Percentiles rank a stretch among this genome's conserved stretches.
These are phyloP conservation scores for Oxyura jamaicensis DNA, from an alignment of 2,113 vertebrate genomes.

Conservation along the genomic window DNA sequence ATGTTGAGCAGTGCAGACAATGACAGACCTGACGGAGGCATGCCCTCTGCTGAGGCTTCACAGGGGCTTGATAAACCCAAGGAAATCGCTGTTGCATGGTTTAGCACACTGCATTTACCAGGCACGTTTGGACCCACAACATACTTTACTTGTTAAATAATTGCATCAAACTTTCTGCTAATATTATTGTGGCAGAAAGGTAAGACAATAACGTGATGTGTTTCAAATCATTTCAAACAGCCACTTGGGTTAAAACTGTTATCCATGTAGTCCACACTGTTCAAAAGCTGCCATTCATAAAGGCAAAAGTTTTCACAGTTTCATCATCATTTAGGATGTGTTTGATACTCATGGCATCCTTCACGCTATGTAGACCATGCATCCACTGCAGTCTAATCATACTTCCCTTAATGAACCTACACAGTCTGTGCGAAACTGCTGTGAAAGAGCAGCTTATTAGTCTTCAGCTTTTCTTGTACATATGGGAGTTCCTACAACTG, in stretches of 20 bases:
- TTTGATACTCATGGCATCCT: background rate
- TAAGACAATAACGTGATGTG: background rate
- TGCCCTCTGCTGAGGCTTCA: background rate
- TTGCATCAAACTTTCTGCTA: background rate
- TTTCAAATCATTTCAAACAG: background rate
- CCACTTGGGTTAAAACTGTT: background rate
- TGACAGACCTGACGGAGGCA: background rate
- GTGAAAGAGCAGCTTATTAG: background rate
- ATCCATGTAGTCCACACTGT: background rate
- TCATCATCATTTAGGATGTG: background rate
- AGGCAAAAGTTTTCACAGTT: background rate
- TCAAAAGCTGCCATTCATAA: background rate
- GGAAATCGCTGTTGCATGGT: background rate
- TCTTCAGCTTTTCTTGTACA: background rate
- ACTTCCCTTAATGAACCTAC: background rate
- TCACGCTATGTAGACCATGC: background rate
- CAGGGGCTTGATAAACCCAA: background rate
- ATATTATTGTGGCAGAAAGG: background rate
- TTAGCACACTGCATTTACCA: background rate
- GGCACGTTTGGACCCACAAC: background rate
- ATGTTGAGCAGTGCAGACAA: background rate
- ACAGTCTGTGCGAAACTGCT: background rate
- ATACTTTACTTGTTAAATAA: slow-evolving; percentile 13
- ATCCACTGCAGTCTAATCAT: background rate
- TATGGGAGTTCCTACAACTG: background rate